These are phyloP conservation scores for Cryptophagus acutangulus DNA, from an alignment of 2,888 invertebrate species.

Conservation along the genomic window DNA sequence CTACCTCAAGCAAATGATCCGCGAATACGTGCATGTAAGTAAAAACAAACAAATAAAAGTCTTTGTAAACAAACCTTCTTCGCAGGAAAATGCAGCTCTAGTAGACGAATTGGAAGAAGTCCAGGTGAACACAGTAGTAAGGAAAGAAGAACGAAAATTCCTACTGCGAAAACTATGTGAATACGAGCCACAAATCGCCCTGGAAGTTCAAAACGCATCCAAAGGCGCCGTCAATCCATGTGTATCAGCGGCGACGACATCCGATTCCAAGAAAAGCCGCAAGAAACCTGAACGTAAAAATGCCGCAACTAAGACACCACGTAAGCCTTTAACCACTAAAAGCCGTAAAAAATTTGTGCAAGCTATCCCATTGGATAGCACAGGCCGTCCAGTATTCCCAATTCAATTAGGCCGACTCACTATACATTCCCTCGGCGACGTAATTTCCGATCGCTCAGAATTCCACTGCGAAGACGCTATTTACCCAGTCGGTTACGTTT, in stretches of 20 bases:
- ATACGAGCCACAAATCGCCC: slow-evolving; percentile 52
- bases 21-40: slow-evolving; percentile 63
- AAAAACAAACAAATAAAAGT: slow-evolving; percentile 6
- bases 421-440: slow-evolving; percentile 72
- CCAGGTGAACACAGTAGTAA: slow-evolving; percentile 73
- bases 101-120: slow-evolving; percentile 84
- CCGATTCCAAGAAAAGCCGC: slow-evolving; percentile 34
- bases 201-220: slow-evolving; percentile 41
- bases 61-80: not conserved
- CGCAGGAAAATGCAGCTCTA: slow-evolving; percentile 81
- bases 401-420: slow-evolving; percentile 65
- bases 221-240: slow-evolving; percentile 30
- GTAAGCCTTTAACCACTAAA: slow-evolving; percentile 34
- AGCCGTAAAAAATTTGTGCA: slow-evolving; percentile 51
- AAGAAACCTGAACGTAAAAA: too few relatives aligned
- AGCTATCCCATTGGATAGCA: slow-evolving; percentile 60
- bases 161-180: slow-evolving; percentile 71
- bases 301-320: slow-evolving; percentile 27
- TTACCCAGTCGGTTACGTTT: slow-evolving; percentile 73
- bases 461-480: slow-evolving; percentile 70
- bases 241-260: slow-evolving; percentile 15
- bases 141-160: slow-evolving; percentile 79
- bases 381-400: slow-evolving; percentile 68
- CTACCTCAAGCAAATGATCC: slow-evolving; percentile 58
- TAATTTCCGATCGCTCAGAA: slow-evolving; percentile 60